Percentiles rank a stretch among this genome's conserved stretches.
phyloP scores from a whole-genome alignment of 1,140 invertebrate genomes.

The Colletes latitarsis region DNA sequence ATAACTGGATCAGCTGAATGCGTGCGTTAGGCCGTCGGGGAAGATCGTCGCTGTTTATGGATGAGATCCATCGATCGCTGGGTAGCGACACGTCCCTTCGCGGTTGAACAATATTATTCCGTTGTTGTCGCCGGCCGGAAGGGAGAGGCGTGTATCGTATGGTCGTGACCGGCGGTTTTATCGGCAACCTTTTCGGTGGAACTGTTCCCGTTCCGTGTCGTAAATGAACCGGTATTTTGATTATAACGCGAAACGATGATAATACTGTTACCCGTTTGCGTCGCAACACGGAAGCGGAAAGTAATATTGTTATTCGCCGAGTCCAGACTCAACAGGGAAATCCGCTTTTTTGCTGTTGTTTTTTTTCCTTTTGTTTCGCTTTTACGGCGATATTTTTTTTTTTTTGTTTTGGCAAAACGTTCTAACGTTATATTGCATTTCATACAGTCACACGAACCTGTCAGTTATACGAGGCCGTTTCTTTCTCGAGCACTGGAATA shows the following conservation, averaged over 20 bases:
- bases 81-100: background rate
- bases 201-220: background rate
- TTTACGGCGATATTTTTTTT: background rate
- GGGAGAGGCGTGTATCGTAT: background rate
- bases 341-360: background rate
- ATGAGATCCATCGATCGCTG: constrained; percentile 14
- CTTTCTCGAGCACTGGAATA: constrained; percentile 25
- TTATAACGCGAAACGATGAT: background rate
- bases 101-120: constrained; percentile 15
- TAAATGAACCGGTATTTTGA: background rate
- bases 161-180: constrained; percentile 1
- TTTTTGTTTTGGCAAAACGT: background rate
- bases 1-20: constrained; percentile 1
- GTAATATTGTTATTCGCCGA: constrained; percentile 19
- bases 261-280: background rate
- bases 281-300: background rate
- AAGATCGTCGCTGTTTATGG: constrained; percentile 27
- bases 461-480: constrained; percentile 13
- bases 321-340: background rate
- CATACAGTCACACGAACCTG: constrained; percentile 22
- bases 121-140: background rate
- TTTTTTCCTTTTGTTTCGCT: background rate
- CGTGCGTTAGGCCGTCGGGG: background rate
- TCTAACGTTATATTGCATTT: constrained; percentile 18
- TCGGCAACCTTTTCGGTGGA: background rate